Evolutionary conservation across 1,140 invertebrate species (phyloP).

Genomic region (Zaprionus camerounensis): DNA sequence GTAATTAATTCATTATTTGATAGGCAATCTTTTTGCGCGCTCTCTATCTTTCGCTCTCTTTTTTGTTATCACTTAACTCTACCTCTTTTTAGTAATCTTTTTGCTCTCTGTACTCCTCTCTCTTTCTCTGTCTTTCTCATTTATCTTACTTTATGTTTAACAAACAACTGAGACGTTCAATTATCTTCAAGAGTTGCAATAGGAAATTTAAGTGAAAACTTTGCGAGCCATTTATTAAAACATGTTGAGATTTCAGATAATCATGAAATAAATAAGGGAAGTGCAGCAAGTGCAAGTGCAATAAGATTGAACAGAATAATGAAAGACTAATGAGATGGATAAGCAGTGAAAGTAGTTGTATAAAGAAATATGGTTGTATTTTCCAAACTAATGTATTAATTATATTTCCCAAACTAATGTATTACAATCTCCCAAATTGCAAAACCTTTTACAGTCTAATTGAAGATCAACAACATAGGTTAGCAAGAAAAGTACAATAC

Average conservation of each 20-base stretch:
- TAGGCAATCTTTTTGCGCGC: constrained; percentile 1
- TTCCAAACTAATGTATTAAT: too few relatives aligned
- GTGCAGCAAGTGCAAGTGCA: too few relatives aligned
- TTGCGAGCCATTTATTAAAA: neutral
- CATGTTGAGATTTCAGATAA: too few relatives aligned
- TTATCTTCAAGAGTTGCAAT: constrained; percentile 1
- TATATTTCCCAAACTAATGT: too few relatives aligned
- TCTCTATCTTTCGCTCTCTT: neutral
- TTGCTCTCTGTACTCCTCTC: neutral
- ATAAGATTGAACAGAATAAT: too few relatives aligned
- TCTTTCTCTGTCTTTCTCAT: neutral
- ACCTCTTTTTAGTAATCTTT: neutral
- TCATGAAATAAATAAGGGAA: too few relatives aligned
- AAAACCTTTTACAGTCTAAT: too few relatives aligned
- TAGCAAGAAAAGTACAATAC: too few relatives aligned
- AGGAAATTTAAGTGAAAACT: constrained; percentile 2
- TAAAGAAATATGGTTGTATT: too few relatives aligned
- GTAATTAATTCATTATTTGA: constrained; percentile 41
- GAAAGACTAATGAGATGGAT: neutral
- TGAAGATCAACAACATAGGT: too few relatives aligned
- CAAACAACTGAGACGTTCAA: constrained; percentile 23
- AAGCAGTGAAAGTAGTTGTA: neutral
- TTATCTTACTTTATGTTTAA: neutral
- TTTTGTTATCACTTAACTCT: neutral
- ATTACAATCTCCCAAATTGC: too few relatives aligned